Percentiles rank a stretch among this genome's conserved stretches.
phyloP scores from a whole-genome alignment of 2,113 vertebrate genomes.

The Porphyrio hochstetteri region DNA sequence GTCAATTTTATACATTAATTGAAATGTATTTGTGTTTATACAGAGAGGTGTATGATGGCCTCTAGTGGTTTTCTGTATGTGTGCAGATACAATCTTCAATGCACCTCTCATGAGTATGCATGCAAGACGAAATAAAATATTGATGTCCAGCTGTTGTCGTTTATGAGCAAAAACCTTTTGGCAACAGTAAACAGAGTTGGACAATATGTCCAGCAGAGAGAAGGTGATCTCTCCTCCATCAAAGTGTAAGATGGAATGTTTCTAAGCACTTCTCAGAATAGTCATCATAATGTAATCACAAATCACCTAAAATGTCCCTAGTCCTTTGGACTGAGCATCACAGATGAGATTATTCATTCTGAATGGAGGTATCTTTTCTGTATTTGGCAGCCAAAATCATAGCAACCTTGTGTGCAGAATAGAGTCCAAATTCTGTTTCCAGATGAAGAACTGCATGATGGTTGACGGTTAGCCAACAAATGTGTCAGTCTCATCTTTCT shows the following conservation, averaged over 20 bases:
- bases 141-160: not conserved
- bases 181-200: not conserved
- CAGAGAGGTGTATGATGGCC: constrained; percentile 34
- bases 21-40: not conserved
- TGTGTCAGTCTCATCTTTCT: not conserved
- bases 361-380: not conserved
- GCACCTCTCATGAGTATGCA: not conserved
- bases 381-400: constrained; percentile 9
- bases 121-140: not conserved
- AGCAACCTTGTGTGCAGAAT: not conserved
- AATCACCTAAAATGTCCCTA: not conserved
- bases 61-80: constrained; percentile 42
- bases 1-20: not conserved
- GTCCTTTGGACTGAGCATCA: not conserved
- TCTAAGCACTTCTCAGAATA: not conserved
- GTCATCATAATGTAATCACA: rapidly evolving
- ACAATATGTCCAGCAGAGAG: not conserved
- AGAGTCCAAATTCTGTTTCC: not conserved
- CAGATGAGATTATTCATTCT: not conserved
- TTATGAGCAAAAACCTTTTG: constrained; percentile 22
- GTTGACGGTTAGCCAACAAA: not conserved
- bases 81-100: not conserved
- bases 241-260: not conserved
- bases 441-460: not conserved
- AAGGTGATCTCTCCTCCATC: not conserved